A percentile compares a stretch with the other conserved stretches of the same genome.
Evolutionary conservation across 35 echinoderm and acorn worm species (phyloP).

Genomic region (Holothuria glaberrima): DNA sequence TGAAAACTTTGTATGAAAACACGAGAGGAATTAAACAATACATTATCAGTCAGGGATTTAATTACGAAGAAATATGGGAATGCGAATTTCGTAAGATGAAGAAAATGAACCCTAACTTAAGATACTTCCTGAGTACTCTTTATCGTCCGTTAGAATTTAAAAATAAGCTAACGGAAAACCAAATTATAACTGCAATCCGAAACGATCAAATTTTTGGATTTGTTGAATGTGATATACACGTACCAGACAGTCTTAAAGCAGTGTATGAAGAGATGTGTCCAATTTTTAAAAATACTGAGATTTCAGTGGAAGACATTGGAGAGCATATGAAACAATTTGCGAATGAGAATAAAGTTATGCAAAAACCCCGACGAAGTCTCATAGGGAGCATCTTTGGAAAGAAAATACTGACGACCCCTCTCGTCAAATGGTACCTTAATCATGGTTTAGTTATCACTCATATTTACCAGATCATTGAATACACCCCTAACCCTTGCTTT

Average conservation of each 20-base stretch:
- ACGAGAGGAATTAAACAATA: background rate
- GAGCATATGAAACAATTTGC: conserved; percentile 16
- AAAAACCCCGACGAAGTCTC: no score
- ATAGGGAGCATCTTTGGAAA: no score
- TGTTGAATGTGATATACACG: no score
- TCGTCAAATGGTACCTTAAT: background rate
- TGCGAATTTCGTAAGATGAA: conserved; percentile 29
- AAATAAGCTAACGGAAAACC: background rate
- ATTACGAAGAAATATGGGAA: conserved; percentile 58
- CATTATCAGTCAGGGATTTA: background rate
- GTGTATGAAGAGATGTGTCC: conserved; percentile 62
- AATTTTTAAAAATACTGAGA: conserved; percentile 53
- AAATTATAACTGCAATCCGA: background rate
- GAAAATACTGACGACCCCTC: no score
- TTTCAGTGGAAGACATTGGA: conserved; percentile 6
- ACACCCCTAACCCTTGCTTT: conserved; percentile 2
- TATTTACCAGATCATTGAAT: background rate
- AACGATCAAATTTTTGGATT: conserved; percentile 33
- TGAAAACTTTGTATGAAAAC: no score
- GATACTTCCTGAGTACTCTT: background rate
- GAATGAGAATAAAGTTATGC: no score
- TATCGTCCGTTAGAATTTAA: background rate
- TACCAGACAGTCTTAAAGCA: conserved; percentile 22
- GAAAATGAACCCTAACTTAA: conserved; percentile 2
- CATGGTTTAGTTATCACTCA: background rate